Conservation (phyloP, 2,888 invertebrate genomes). For the Dryadula phaetusa region DNA sequence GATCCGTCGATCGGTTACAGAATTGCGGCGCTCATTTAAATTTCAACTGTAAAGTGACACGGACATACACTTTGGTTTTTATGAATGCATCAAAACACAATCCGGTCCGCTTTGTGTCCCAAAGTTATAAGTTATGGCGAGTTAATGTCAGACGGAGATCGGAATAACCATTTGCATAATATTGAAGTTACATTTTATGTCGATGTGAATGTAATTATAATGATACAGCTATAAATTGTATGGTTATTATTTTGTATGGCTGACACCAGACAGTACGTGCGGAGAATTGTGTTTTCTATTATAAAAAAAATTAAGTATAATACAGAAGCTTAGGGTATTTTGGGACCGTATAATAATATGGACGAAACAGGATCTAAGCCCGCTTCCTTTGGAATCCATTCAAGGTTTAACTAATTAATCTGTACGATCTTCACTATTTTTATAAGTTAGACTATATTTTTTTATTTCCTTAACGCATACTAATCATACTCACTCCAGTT, state of each 20-base stretch:
- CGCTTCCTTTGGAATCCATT: no score
- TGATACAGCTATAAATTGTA: conserved; percentile 13
- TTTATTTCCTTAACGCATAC: no score
- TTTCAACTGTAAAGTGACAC: conserved; percentile 3
- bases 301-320: background rate
- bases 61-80: conserved; percentile 5
- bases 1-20: background rate
- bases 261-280: background rate
- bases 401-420: no score
- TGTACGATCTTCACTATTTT: no score
- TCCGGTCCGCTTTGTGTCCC: background rate
- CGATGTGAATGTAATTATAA: conserved; percentile 1
- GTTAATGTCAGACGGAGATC: conserved; percentile 9
- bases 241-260: conserved; percentile 1
- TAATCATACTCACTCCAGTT: no score
- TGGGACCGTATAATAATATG: no score
- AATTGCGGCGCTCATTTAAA: background rate
- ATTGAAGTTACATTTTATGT: conserved; percentile 14
- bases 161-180: conserved; percentile 18
- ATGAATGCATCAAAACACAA: background rate
- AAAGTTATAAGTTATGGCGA: conserved; percentile 1
- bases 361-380: no score
- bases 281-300: background rate
- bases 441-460: no score
- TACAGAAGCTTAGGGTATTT: no score